Conservation (phyloP, 2,113 vertebrate genomes). For the Dipodomys merriami region DNA sequence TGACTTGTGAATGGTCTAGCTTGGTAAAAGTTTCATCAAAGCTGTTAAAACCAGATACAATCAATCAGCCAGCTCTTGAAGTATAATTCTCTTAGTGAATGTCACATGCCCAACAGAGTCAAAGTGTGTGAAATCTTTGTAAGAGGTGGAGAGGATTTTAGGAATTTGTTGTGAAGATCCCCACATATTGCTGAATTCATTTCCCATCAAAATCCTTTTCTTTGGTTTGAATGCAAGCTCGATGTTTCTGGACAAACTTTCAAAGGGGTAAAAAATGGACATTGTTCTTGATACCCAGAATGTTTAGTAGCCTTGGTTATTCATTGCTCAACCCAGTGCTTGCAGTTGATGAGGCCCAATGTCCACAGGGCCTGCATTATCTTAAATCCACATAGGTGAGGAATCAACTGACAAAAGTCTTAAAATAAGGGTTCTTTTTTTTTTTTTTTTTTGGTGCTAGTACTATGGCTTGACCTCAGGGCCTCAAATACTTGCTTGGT, state of each 20-base stretch:
- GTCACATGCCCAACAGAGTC: slow-evolving; percentile 64
- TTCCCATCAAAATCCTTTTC: background rate
- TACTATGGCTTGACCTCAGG: too few species aligned
- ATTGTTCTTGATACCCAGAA: background rate
- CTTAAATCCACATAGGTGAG: background rate
- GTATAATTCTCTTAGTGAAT: slow-evolving; percentile 70
- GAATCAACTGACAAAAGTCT: too few species aligned
- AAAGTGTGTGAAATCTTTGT: slow-evolving; percentile 53
- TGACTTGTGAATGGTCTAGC: slow-evolving; percentile 73
- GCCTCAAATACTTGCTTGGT: too few species aligned
- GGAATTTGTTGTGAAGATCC: background rate
- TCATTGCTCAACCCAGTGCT: background rate
- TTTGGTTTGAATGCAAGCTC: background rate
- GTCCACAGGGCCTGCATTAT: background rate
- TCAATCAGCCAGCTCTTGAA: slow-evolving; percentile 63
- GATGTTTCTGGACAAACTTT: background rate
- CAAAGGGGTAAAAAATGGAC: background rate
- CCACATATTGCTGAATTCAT: background rate
- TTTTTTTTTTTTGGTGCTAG: too few species aligned
- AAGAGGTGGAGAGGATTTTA: background rate
- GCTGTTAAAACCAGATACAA: slow-evolving; percentile 75
- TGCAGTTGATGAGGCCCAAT: background rate
- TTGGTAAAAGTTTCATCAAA: slow-evolving; percentile 77
- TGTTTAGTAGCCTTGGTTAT: background rate
- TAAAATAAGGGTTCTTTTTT: too few species aligned